These are phyloP conservation scores for Heptranchias perlo DNA, from an alignment of 2,113 vertebrate genomes.

Conservation along the genomic window DNA sequence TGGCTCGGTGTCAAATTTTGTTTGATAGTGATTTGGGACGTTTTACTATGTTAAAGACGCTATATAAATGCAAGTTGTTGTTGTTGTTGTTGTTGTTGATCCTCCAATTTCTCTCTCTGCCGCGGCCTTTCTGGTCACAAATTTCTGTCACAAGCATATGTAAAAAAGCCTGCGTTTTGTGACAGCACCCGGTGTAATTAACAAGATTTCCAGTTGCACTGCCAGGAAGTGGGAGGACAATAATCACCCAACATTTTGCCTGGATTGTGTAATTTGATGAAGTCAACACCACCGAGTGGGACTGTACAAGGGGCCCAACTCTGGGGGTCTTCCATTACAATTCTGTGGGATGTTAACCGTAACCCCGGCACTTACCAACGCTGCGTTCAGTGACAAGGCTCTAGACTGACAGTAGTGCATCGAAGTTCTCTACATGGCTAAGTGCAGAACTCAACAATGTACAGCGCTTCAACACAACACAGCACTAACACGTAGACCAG, in stretches of 20 bases:
- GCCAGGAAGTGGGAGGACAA: too few relatives aligned
- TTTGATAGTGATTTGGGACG: background rate
- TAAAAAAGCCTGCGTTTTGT: background rate
- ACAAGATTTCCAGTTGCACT: background rate
- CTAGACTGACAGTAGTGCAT: background rate
- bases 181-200: background rate
- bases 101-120: background rate
- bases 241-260: background rate
- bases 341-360: too few relatives aligned
- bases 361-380: background rate
- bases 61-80: background rate
- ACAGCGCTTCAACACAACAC: background rate
- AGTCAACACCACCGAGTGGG: background rate
- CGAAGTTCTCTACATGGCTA: background rate
- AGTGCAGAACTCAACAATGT: background rate
- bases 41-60: background rate
- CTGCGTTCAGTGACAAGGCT: background rate
- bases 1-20: background rate
- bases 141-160: background rate
- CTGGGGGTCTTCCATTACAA: too few relatives aligned
- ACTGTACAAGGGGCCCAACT: too few relatives aligned
- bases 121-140: background rate
- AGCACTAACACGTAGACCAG: background rate
- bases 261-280: background rate
- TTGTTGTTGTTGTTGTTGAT: background rate